Base-by-base conservation (phyloP, 2,888 invertebrate genomes). In the Plagodis pulveraria region DNA sequence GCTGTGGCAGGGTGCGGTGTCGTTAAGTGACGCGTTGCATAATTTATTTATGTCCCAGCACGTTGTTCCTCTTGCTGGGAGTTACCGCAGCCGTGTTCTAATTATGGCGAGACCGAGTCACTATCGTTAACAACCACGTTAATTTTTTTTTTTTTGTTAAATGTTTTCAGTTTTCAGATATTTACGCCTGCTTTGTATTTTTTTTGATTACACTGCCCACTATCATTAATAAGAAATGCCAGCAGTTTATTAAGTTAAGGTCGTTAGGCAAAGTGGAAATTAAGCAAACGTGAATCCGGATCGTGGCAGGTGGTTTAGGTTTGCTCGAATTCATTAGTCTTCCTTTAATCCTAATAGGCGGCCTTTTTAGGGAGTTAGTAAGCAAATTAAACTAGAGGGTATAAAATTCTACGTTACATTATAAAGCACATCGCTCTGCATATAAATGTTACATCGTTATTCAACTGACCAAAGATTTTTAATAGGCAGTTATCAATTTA, bases 21-120 rank as follows among this genome's bases (percentile, higher is more conserved):
- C 75, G 79, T 79, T 84, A 86, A 87, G 84, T 86, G 84, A 80
- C 78, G 83, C 78, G 79, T 81, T 88, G 86, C 86, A 91, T 90
- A 89, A 89, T 87, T 86, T 87, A 90, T 88, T 87, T 90, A 90
- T 91, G 89, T 88, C 73, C 73, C 78, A 83, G 81, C 91, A 89
- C 90, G 91, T 84, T 80, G 83, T 80, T 76, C 81, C 78, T 71
- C 86, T 80, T 74, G 83, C 81, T 77, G 80, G 74, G 76, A 80
- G 77, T 79, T 76, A 75, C 76, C 67, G 70, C 76, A 74, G 72
- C 71, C 72, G 70, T 72, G 65, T 53, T 71, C 56, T 72, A 67
- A 72, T 70, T 70, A 72, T 63, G 58, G 47, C 62, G 56, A 38
- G 54, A 50, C 55, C 53, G 51, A 56, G 50, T 51, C 44, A 58